Base-by-base conservation (phyloP, 1,140 invertebrate species). In the Pseudomyrmex pallidus region DNA sequence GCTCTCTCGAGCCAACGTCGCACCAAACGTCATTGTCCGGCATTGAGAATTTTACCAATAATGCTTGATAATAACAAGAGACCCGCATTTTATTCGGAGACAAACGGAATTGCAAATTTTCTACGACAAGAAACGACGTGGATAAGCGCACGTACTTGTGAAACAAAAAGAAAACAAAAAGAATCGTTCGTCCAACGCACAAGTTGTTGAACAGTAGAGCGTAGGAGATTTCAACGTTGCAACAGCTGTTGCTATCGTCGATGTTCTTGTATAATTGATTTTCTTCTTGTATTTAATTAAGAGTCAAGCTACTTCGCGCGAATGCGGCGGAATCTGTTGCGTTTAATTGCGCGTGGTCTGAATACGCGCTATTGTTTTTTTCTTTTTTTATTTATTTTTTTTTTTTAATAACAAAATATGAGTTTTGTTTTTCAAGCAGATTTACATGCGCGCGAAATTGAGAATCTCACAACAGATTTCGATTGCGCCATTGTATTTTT, bases 141-240 rank as follows among this genome's bases (percentile, higher is more conserved):
- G 17, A 57, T 13, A 20, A 20, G 22, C 12, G 9, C 54, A 12
- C 15, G 20, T 20, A n/a, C 72, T 13, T 83, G 44, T 25, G 2
- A 25, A 25, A 61, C 61, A 54, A 70, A 72, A 15, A 10, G 70
- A 54, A 57, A 35, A 59, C 13, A 56, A 57, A 76, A 85, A 88
- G 83, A 88, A 88, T 88, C 87, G 87, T 88, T 88, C 73, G 84
- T 87, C 86, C 67, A 82, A 20, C 9, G 50, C 9, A 50, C 56
- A 46, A 52, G 52, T 66, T 73, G 35, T 77, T 62, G 25, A 76
- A 50, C 61, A n/a, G 61, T 82, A 56, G 35, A 82, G 48, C 73
- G 35, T 77, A 83, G 25, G 61, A 52, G 10, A 35, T 67, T 56
- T 61, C 61, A 62, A 50, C 54, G 59, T 54, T 80, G 61, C 66